Evolutionary conservation across 2,113 vertebrate genomes (phyloP), one percentile per base, ranked within the genome.

Genomic region (Alligator sinensis): DNA sequence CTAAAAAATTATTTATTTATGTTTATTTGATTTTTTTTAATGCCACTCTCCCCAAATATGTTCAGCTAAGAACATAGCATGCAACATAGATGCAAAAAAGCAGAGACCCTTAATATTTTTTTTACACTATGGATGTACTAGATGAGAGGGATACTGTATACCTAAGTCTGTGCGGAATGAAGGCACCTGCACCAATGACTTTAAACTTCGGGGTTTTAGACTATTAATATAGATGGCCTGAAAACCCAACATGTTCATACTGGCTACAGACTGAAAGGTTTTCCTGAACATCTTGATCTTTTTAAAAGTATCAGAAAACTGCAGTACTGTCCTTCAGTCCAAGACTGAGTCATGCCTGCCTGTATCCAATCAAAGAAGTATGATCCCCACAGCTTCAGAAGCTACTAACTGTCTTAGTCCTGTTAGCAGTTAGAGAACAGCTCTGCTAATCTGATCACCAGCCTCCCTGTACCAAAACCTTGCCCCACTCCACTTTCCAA

Each of bases 201-300:
- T 68, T 66, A 77, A 77, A 81, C 38, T 30, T 30, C 4, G 22
- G 18, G 7, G 76, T 95, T 78, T 82, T 89, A 86, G 84, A 68
- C 47, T 68, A 70, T 64, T 96, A 91, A 91, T 87, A 95, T 94
- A 59, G 59, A 13, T 76, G 57, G 76, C n/a, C 86, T 38, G 28
- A 19, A 24, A 80, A 74, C 94, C 93, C 92, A 64, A 17, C 60
- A 78, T 89, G 86, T 84, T 80, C 68, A 88, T 82, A 28, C 1
- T 89, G 90, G 77, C 55, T 76, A 68, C 2, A 70, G 5, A 22
- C 60, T n/a, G 1, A 21, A 54, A 82, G 63, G 86, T 60, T 6
- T 70, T 95, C 92, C 82, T 75, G 66, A 77, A 11, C 21, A 28
- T 84, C 11, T 72, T 77, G 83, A 89, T 63, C 62, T 94, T 22